Base-by-base conservation (phyloP, 2,888 invertebrate genomes). In the Matsumyia berberina region DNA sequence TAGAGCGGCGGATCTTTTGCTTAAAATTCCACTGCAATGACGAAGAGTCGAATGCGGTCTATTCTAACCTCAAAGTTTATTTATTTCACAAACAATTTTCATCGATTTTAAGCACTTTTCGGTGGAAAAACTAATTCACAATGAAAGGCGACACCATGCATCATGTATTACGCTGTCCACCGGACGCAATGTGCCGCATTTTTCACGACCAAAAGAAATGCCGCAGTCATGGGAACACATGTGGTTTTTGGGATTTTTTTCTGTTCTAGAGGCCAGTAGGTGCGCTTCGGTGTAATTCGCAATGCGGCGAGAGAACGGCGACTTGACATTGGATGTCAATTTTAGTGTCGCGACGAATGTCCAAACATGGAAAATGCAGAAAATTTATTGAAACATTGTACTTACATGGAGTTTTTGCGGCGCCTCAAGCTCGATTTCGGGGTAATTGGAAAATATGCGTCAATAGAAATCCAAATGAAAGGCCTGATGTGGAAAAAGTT, bases 311-410 rank as follows among this genome's bases (percentile, higher is more conserved):
- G 58, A 77, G 46, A 60, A 53, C 64, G 73, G 79, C 46, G 17
- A 76, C 49, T 78, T 83, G 82, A 78, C 82, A 83, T 83, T 83
- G 78, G 66, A 76, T 33, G 77, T 82, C 70, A 76, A 55, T 74
- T 69, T 57, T 49, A 17, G 15, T n/a, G 57, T 42, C 49, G 57
- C 70, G 58, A 39, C 44, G 39, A 35, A 17, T 35, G 51, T 57
- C 58, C 33, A n/a, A 31, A n/a, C 39, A 55, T 7, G 2, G 19
- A 57, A 62, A 81, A 58, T 53, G 42, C 8, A 12, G 33, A 58
- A 51, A 72, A 72, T 29, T 51, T 39, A 17, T 62, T 44, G 7
- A n/a, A 51, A 11, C n/a, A 12, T 37, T 33, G 12, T 76, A 82
- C 82, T 82, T 82, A 82, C 82, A 37, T 60, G 42, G 58, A 19